Evolutionary conservation across 2,888 invertebrate genomes (phyloP).

Genomic region (Agrochola lychnidis): DNA sequence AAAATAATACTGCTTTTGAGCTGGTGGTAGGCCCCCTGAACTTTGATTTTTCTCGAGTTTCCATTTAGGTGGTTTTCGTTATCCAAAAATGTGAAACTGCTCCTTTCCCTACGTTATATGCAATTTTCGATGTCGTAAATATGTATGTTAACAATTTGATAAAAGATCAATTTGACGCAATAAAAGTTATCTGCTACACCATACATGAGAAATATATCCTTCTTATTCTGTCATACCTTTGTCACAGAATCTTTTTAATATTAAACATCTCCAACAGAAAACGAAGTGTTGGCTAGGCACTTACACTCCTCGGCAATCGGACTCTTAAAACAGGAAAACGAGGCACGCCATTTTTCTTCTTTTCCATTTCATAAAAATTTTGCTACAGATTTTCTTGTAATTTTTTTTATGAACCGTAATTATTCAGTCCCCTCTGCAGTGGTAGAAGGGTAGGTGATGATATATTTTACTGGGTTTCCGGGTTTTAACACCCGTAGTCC

Average conservation of each 20-base stretch:
- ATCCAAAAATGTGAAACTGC: neutral
- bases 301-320: constrained; percentile 11
- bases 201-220: neutral
- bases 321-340: constrained; percentile 29
- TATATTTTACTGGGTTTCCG: constrained; percentile 50
- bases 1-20: too few relatives aligned
- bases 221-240: neutral
- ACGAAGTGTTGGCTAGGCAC: constrained; percentile 1
- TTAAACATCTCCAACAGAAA: constrained; percentile 4
- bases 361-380: constrained; percentile 30
- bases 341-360: neutral
- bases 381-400: constrained; percentile 41
- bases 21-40: too few relatives aligned
- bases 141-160: neutral
- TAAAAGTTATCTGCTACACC: neutral
- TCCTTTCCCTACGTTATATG: neutral
- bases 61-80: neutral
- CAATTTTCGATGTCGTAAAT: too few relatives aligned
- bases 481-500: constrained; percentile 46
- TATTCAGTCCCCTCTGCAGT: constrained; percentile 40
- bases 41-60: neutral
- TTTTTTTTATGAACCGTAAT: constrained; percentile 42
- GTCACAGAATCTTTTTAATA: constrained; percentile 4
- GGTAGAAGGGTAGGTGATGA: constrained; percentile 45
- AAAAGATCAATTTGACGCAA: neutral